Base-by-base conservation (phyloP, 2,113 vertebrate species). In the Trematomus loennbergii region DNA sequence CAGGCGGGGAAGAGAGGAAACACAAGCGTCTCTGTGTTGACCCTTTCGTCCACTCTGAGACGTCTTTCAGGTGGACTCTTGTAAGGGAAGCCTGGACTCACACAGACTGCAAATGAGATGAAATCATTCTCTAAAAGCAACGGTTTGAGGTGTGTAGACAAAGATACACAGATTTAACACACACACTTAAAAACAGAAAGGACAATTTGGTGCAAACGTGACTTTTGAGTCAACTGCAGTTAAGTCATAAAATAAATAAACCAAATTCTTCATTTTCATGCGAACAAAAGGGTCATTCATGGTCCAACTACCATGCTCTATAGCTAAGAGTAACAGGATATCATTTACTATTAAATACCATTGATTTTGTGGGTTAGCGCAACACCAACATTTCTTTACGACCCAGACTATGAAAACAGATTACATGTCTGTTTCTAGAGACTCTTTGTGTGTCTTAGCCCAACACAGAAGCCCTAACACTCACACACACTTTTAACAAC, bases 1-100 rank as follows among this genome's bases (percentile, higher is more conserved):
- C 72, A 81, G 62, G 3, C 12, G 4, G 70, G 15, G 75, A 53
- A 12, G 75, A 75, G 72, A 55, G 87, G 65, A 75, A 78, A 92
- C 81, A 91, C 83, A 83, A 74, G 81, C 58, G 69, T 53, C 91
- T 87, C 83, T 90, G 88, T 91, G 79, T 64, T 54, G 72, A 83
- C 73, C 81, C 66, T 78, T 8, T 49, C 57, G 3, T 81, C 72
- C 68, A 11, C 81, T 91, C 85, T 86, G 88, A 89, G 86, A 85
- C 58, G 78, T 48, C 87, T 88, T 92, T 89, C 89, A 90, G 82
- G 60, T 80, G n/a, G 9, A 22, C 76, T 64, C 53, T 52, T 78
- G 67, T 45, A 36, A 78, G 58, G 70, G 43, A 61, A 72, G 68
- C 60, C 72, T 63, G 77, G 43, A 29, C 86, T 79, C 84, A 36